phyloP scores from a whole-genome alignment of 2,888 invertebrate genomes.

The Coelogynopora nodosa region DNA sequence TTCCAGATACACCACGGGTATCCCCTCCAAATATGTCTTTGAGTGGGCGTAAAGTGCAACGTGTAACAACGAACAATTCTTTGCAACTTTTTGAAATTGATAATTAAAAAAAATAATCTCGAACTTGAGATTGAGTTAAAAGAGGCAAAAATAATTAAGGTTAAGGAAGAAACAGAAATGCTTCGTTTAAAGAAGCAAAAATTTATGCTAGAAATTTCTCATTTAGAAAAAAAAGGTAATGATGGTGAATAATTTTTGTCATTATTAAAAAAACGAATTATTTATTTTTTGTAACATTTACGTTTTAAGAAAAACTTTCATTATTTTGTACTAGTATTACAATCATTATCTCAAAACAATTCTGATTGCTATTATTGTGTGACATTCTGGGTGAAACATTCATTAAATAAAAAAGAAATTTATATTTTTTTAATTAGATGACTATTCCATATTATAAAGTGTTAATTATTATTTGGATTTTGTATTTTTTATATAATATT shows the following conservation, averaged over 20 bases:
- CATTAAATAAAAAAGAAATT: no score
- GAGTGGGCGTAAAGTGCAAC: neutral
- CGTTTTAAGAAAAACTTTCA: no score
- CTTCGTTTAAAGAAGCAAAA: slow-evolving; percentile 2
- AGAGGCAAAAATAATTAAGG: neutral
- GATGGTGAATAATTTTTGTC: no score
- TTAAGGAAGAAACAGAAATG: slow-evolving; percentile 8
- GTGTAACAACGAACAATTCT: neutral
- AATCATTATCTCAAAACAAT: no score
- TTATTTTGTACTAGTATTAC: no score
- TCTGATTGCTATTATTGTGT: no score
- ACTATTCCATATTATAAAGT: neutral
- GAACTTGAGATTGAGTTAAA: neutral
- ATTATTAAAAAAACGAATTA: no score
- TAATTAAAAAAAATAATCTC: neutral
- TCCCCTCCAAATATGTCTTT: neutral
- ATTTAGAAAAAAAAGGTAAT: no score
- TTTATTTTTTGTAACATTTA: no score
- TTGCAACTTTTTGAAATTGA: neutral
- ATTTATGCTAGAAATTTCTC: no score
- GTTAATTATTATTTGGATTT: neutral
- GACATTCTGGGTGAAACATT: no score
- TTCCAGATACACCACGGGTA: neutral
- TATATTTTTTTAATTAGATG: no score
- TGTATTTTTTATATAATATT: neutral